phyloP scores from a whole-genome alignment of 37 sponge, comb jelly and placozoan species.

The Chondrilla cf. caribensis region DNA sequence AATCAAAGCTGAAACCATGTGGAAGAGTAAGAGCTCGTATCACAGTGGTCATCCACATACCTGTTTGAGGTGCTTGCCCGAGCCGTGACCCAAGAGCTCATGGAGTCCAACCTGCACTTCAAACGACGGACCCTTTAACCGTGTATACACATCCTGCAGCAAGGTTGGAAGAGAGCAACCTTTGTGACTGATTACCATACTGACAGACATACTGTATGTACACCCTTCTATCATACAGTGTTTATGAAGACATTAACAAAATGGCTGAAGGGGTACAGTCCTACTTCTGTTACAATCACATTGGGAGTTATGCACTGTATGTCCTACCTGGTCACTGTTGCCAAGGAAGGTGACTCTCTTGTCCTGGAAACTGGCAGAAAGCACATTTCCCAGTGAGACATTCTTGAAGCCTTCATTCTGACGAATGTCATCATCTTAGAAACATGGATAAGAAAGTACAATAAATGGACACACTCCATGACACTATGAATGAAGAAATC shows the following conservation, averaged over 20 bases:
- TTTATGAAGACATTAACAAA: too few species aligned
- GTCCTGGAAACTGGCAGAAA: constrained; percentile 62
- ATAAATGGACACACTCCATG: background rate
- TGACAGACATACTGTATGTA: too few species aligned
- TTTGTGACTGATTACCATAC: background rate
- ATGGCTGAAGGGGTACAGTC: too few species aligned
- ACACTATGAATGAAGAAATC: too few species aligned
- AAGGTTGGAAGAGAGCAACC: background rate
- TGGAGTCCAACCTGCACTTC: constrained; percentile 94
- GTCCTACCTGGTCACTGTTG: constrained; percentile 55
- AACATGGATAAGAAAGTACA: background rate
- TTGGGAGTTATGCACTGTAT: too few species aligned
- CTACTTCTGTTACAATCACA: too few species aligned
- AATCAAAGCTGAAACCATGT: too few species aligned
- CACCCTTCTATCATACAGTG: too few species aligned
- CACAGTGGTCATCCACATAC: too few species aligned
- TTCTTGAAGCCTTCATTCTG: constrained; percentile 94
- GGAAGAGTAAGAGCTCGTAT: too few species aligned
- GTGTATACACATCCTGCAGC: constrained; percentile 54
- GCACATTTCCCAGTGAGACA: constrained; percentile 90
- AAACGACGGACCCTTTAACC: constrained; percentile 69
- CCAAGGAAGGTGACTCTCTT: constrained; percentile 68
- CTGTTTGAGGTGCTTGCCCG: constrained; percentile 75
- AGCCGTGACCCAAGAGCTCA: constrained; percentile 87
- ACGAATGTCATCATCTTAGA: constrained; percentile 85